These are phyloP conservation scores for Catharus minimus DNA, from an alignment of 2,113 vertebrate species.

Conservation along the genomic window DNA sequence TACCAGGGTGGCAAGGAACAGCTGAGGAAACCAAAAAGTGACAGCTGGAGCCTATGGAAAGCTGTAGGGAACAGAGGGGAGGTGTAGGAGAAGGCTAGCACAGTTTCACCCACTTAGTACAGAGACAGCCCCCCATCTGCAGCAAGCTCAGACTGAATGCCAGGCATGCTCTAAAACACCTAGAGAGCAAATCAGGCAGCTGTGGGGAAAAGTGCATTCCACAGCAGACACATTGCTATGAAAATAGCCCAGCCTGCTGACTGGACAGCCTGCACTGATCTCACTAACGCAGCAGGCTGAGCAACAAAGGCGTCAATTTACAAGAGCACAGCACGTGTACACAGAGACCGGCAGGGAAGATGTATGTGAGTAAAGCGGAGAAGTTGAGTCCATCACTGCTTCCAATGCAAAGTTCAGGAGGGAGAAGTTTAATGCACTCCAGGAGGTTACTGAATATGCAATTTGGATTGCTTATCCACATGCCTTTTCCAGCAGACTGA, in stretches of 20 bases:
- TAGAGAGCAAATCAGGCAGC: background rate
- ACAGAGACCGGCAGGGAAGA: fast-evolving
- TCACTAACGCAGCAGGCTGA: background rate
- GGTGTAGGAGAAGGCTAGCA: background rate
- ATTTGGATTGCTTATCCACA: background rate
- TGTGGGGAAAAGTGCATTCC: background rate
- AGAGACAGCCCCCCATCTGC: background rate
- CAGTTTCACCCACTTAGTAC: background rate
- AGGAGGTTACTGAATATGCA: background rate
- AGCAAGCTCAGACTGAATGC: background rate
- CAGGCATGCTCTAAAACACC: background rate
- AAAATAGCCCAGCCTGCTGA: conserved; percentile 10
- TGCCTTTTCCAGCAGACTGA: background rate
- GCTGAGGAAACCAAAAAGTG: background rate
- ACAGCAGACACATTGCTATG: background rate
- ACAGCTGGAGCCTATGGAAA: conserved; percentile 29
- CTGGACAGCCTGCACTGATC: background rate
- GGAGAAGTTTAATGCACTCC: background rate
- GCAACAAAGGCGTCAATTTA: background rate
- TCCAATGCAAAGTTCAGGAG: background rate
- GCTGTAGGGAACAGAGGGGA: background rate
- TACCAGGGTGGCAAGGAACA: background rate
- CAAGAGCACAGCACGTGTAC: fast-evolving
- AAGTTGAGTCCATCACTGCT: background rate
- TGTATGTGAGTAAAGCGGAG: fast-evolving